These are phyloP conservation scores for Rhagologus leucostigma DNA, from an alignment of 2,113 vertebrate species.

Conservation along the genomic window DNA sequence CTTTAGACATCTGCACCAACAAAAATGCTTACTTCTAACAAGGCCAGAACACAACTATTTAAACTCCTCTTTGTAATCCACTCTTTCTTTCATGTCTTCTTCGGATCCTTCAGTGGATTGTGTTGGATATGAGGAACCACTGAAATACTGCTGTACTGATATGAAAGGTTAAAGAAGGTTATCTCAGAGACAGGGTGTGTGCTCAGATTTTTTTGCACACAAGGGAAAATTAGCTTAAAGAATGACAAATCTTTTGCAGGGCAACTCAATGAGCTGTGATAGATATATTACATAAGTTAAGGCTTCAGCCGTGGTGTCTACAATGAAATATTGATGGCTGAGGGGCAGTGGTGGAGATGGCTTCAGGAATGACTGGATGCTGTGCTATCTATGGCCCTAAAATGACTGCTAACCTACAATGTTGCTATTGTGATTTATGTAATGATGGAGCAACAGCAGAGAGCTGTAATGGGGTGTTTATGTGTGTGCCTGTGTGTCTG, in stretches of 20 bases:
- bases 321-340: not conserved
- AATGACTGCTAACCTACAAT: not conserved
- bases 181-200: not conserved
- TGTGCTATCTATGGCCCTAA: not conserved
- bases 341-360: not conserved
- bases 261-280: not conserved
- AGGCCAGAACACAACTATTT: not conserved
- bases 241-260: not conserved
- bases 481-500: not conserved
- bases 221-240: not conserved
- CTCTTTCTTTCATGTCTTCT: not conserved
- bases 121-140: not conserved
- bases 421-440: not conserved
- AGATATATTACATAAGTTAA: not conserved
- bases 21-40: not conserved
- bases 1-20: not conserved
- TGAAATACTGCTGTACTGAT: not conserved
- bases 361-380: not conserved
- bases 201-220: not conserved
- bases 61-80: not conserved
- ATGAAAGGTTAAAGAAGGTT: not conserved
- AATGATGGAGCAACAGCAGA: not conserved
- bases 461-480: not conserved
- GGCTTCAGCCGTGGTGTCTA: not conserved
- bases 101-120: not conserved